These are phyloP conservation scores for Sturnus vulgaris DNA, from an alignment of 2,113 vertebrate genomes.

Conservation along the genomic window DNA sequence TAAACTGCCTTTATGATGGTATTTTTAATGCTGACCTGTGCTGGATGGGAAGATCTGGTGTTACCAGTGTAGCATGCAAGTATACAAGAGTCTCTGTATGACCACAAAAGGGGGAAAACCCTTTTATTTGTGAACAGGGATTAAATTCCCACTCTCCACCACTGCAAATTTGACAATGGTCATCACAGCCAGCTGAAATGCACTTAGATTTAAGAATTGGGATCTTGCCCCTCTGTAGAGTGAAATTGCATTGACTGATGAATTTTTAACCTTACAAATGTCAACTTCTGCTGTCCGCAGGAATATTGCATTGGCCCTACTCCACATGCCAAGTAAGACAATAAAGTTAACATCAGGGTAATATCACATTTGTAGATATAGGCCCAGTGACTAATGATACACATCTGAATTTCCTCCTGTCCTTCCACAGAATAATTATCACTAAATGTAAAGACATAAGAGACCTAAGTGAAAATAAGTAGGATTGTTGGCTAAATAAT, in stretches of 20 bases:
- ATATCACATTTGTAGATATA: background rate
- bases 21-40: background rate
- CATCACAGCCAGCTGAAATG: background rate
- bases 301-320: background rate
- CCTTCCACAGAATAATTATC: background rate
- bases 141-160: background rate
- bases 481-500: background rate
- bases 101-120: fast-evolving
- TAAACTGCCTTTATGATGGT: fast-evolving
- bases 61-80: background rate
- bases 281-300: background rate
- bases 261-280: background rate
- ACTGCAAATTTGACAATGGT: background rate
- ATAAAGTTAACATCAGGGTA: background rate
- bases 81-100: background rate
- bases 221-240: background rate
- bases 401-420: background rate
- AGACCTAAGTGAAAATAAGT: background rate
- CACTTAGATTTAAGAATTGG: background rate
- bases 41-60: background rate
- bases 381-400: background rate
- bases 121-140: background rate
- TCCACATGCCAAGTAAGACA: background rate
- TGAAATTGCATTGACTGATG: background rate
- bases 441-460: background rate